Conservation (phyloP, 1,140 invertebrate genomes). For the Dendrolimus kikuchii region DNA sequence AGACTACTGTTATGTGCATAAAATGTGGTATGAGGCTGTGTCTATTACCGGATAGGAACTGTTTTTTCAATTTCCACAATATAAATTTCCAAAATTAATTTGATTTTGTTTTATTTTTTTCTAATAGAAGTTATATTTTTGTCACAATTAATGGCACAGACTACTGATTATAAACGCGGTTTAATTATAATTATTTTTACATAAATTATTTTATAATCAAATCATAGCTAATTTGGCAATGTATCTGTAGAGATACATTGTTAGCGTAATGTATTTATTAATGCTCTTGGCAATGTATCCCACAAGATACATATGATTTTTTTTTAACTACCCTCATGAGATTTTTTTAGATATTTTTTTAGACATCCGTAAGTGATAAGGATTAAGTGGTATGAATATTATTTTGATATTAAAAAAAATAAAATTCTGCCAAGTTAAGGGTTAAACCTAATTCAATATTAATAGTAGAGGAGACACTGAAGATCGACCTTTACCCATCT, state of each 20-base stretch:
- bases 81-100: constrained; percentile 13
- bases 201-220: constrained; percentile 13
- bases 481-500: no score
- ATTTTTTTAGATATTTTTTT: constrained; percentile 8
- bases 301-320: constrained; percentile 16
- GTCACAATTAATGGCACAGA: constrained; percentile 3
- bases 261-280: constrained; percentile 14
- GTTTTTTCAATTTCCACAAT: constrained; percentile 21
- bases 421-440: constrained; percentile 8
- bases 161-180: constrained; percentile 7
- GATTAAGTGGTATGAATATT: constrained; percentile 6
- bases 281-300: constrained; percentile 16
- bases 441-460: background rate
- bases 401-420: constrained; percentile 9
- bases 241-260: constrained; percentile 20
- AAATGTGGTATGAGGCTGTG: constrained; percentile 24
- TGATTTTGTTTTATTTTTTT: constrained; percentile 11
- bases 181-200: constrained; percentile 11
- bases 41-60: constrained; percentile 16
- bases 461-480: no score
- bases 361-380: background rate
- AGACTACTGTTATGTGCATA: constrained; percentile 18
- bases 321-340: constrained; percentile 6
- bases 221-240: constrained; percentile 15
- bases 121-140: constrained; percentile 6